These are phyloP conservation scores for Poeciliopsis prolifica DNA, from an alignment of 2,113 vertebrate genomes.

Conservation along the genomic window DNA sequence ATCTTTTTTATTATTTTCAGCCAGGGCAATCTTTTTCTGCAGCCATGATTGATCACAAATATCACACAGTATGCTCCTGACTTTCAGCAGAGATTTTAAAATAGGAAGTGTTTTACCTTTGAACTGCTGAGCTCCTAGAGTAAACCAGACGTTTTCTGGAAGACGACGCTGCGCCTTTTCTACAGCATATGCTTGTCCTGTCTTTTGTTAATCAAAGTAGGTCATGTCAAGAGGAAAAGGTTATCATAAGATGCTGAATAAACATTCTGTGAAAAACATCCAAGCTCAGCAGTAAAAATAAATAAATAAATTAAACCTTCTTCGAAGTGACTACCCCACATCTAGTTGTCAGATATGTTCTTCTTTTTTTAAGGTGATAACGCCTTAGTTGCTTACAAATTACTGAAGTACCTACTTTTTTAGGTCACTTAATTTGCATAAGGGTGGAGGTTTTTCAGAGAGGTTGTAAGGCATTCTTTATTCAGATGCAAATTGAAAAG, in stretches of 20 bases:
- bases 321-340: slow-evolving; percentile 1
- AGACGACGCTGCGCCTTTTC: slow-evolving; percentile 46
- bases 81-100: slow-evolving; percentile 58
- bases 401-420: slow-evolving; percentile 64
- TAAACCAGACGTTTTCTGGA: slow-evolving; percentile 44
- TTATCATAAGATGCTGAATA: slow-evolving; percentile 14
- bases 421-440: slow-evolving; percentile 79
- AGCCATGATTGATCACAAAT: slow-evolving; percentile 72
- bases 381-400: slow-evolving; percentile 50
- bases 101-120: slow-evolving; percentile 44
- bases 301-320: neutral
- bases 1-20: slow-evolving; percentile 70
- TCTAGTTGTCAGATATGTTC: slow-evolving; percentile 17
- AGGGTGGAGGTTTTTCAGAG: slow-evolving; percentile 29
- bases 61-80: slow-evolving; percentile 57
- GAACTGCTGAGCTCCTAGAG: slow-evolving; percentile 37
- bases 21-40: slow-evolving; percentile 56
- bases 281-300: slow-evolving; percentile 11
- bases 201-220: slow-evolving; percentile 61
- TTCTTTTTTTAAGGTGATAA: slow-evolving; percentile 4
- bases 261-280: slow-evolving; percentile 7
- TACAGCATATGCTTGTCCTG: slow-evolving; percentile 35
- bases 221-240: slow-evolving; percentile 43
- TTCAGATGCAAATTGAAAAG: slow-evolving; percentile 82
- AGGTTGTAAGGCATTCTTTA: slow-evolving; percentile 75